Evolutionary conservation across 2,113 vertebrate species (phyloP).

Genomic region (Mastomys natalensis): DNA sequence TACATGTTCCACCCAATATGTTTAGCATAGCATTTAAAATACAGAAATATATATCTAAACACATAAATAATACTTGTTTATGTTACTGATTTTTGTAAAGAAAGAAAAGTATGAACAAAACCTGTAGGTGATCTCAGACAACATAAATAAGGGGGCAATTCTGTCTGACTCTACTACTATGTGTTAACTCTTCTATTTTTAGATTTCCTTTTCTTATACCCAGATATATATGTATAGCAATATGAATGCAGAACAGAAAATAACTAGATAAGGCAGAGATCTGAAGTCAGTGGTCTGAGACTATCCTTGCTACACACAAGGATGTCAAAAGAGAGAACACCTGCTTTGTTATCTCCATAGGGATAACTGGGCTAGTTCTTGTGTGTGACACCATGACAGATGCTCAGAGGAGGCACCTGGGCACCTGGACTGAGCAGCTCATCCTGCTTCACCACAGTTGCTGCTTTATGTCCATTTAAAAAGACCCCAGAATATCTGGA

Average conservation of each 20-base stretch:
- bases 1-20: background rate
- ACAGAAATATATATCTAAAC: background rate
- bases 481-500: background rate
- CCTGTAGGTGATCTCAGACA: background rate
- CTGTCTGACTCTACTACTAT: constrained; percentile 2
- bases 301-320: background rate
- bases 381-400: background rate
- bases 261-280: background rate
- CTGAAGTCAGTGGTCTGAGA: background rate
- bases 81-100: background rate
- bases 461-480: background rate
- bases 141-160: background rate
- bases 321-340: too few species aligned
- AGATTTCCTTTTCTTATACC: constrained; percentile 44
- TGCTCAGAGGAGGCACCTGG: background rate
- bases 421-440: background rate
- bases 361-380: background rate
- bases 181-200: constrained; percentile 48
- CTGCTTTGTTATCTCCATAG: background rate
- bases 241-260: background rate
- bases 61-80: background rate
- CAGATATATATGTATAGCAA: background rate
- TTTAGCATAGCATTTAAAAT: background rate
- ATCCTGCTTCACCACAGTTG: background rate
- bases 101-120: background rate